Evolutionary conservation across 2,113 vertebrate species (phyloP), one percentile per base, ranked within the genome.

Genomic region (Piprites chloris): DNA sequence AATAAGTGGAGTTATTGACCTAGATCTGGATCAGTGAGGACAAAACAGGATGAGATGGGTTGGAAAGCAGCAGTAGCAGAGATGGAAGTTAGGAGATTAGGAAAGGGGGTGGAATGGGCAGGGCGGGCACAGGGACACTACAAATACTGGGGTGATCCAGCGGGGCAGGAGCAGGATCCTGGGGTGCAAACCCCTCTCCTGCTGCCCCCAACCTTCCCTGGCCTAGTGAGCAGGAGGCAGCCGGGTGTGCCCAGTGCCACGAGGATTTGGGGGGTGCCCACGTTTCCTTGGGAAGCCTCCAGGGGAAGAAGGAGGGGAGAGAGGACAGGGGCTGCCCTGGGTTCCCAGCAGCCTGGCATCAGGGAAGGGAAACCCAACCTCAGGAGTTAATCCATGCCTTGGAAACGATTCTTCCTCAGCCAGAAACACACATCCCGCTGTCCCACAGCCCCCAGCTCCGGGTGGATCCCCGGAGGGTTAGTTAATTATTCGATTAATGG

Each of bases 401-500:
- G 33, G 89, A 18, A 46, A 27, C 1, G 4, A 6, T 55, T 55
- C 68, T 69, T 33, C 47, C 5, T 5, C 58, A 8, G 32, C 65
- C 62, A 26, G 71, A 42, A 74, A n/a, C 55, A 35, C 61, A 2
- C 7, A 15, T 3, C 83, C 81, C 76, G 3, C 27, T 2, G 68
- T 56, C 69, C 79, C 76, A 24, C 9, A 41, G n/a, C 6, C 56
- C 23, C 32, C 18, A 1, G 11, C 8, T 35, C 61, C 32, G 5
- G 5, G 2, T 14, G 55, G 35, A 27, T 66, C 63, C 5, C 10
- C 42, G n/a, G 59, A 20, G 3, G 8, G 80, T 98, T 97, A 98
- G 96, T 98, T 16, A 53, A 18, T 98, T 97, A 98, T 15, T 85
- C 22, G 92, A 90, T 98, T 98, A 98, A 96, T 97, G 19, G 94